Evolutionary conservation across 2,797 vertebrate species (phyloP), one percentile per base, ranked within the genome.

Genomic region (Diglossa cyanea): DNA sequence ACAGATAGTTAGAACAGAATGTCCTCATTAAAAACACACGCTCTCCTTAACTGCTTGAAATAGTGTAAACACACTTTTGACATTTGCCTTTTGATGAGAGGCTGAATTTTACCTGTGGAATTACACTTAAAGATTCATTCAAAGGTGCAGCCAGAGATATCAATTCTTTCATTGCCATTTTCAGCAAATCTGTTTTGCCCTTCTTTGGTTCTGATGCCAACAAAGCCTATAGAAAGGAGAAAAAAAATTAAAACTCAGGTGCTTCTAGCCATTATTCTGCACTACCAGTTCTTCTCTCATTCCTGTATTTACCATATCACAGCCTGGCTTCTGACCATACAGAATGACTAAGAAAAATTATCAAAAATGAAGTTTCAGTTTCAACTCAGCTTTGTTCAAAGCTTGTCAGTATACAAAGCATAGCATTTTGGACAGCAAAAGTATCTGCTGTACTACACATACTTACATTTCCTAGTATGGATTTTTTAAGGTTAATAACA

Each of bases 141-240:
- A 90, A 84, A 72, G 98, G 98, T 90, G 96, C 95, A 86, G 99
- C 98, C 97, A 99, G 96, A 71, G 97, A 77, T 5, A 99, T 97
- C 96, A 99, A 96, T 94, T 99, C 98, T 83, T 97, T 98, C 99
- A 99, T 99, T 90, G 99, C 98, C 97, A 98, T 98, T 97, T 99
- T 99, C 97, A 99, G 82, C 91, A 99, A 97, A 83, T 98, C 98
- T 94, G 98, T 98, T 97, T 98, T 99, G 95, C 99, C 97, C 6
- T 98, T 98, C 97, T 99, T 99, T 62, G 99, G 98, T 96, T 99
- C 99, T 17, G 99, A 99, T 70, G 99, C 99, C 85, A 99, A 97
- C 81, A 99, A 97, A 51, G 99, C 99, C 99, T 99, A 93, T 11
- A 47, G 47, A 94, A 91, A 61, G 39, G 30, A 20, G 19, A 50